Base-by-base conservation (phyloP, 1,140 invertebrate species). In the Gryllus bimaculatus region DNA sequence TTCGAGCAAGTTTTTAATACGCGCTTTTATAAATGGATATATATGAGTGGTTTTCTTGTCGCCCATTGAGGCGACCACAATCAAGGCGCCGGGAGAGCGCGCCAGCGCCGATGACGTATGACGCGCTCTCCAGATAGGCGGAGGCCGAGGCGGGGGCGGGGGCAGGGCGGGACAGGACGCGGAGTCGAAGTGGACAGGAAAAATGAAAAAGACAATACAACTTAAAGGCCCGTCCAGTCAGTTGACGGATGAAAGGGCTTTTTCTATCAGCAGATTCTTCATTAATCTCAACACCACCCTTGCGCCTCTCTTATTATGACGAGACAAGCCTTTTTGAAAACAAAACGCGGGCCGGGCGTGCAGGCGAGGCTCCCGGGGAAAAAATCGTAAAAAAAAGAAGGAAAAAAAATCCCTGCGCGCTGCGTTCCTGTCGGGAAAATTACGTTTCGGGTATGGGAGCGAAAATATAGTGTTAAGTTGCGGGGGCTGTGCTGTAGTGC, bases 201-300 rank as follows among this genome's bases (percentile, higher is more conserved):
- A 66, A 66, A 66, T 66, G 54, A 66, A 66, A n/a, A 66, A 66
- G 54, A 66, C 54, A 66, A 66, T 66, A 66, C 54, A 66, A 66
- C 54, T 66, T 66, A 66, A 66, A 66, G n/a, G 18, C 54, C 54
- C 54, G 54, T 66, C n/a, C 54, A 66, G 10, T 66, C 54, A 15
- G 26, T 39, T 39, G 26, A 39, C 26, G 26, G n/a, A 18, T 66
- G 54, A 66, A 66, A 66, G 54, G 54, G 54, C 54, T 66, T 66
- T 66, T 66, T 66, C 54, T 66, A 66, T 66, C 54, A 66, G 54
- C 18, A 66, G 54, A 66, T 66, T 66, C 54, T n/a, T 66, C 54
- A 66, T 66, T 66, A 66, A 66, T 66, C 54, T 66, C 54, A 66
- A 66, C 54, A 66, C 54, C n/a, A n/a, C n/a, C n/a, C 54, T 7